Percentiles rank a stretch among this genome's conserved stretches.
Evolutionary conservation across 2,888 invertebrate species (phyloP).

Genomic region (Thymelicus acteon): DNA sequence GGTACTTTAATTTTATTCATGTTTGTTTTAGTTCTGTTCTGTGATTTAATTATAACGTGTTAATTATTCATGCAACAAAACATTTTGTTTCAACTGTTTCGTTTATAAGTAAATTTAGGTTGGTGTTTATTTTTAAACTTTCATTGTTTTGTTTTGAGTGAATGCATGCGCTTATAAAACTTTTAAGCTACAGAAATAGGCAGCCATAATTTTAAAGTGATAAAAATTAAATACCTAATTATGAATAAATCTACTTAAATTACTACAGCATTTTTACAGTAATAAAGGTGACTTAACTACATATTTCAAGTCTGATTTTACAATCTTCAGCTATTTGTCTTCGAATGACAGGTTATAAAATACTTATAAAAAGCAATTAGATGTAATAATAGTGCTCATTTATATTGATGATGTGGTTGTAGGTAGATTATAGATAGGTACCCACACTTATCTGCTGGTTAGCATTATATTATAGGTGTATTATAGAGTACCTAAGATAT

Average conservation of each 20-base stretch:
- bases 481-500: background rate
- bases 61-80: background rate
- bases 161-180: background rate
- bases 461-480: background rate
- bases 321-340: slow-evolving; percentile 31
- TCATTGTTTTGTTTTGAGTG: background rate
- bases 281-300: background rate
- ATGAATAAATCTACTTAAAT: background rate
- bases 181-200: background rate
- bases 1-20: background rate
- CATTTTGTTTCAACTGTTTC: background rate
- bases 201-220: background rate
- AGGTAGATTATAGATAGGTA: slow-evolving; percentile 21
- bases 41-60: background rate
- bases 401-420: slow-evolving; percentile 32
- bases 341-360: slow-evolving; percentile 38
- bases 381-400: slow-evolving; percentile 36
- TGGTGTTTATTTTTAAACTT: background rate
- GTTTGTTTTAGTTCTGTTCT: slow-evolving; percentile 7
- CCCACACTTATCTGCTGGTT: background rate
- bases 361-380: slow-evolving; percentile 37
- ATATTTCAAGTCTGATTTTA: background rate
- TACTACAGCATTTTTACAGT: background rate
- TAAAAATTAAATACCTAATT: background rate
- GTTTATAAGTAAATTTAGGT: background rate